Percentiles rank a stretch among this genome's conserved stretches.
These are phyloP conservation scores for Struthio camelus DNA, from an alignment of 2,113 vertebrate genomes.

Conservation along the genomic window DNA sequence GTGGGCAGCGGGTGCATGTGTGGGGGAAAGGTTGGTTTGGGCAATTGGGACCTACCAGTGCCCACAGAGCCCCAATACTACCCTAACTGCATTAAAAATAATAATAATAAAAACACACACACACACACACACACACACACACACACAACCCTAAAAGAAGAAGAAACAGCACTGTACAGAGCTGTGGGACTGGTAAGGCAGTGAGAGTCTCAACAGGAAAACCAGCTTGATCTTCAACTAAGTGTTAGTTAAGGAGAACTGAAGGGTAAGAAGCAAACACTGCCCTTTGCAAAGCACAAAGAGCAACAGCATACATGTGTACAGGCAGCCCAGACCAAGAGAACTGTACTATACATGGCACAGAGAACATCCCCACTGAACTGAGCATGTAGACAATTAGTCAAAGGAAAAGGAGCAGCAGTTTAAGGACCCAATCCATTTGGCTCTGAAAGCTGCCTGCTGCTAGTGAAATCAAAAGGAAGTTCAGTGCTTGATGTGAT, in stretches of 20 bases:
- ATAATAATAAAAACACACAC: neutral
- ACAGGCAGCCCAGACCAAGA: neutral
- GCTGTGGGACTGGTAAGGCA: neutral
- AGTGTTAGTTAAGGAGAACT: neutral
- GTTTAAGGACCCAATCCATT: neutral
- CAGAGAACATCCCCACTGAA: neutral
- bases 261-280: neutral
- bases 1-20: neutral
- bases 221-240: neutral
- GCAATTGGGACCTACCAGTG: neutral
- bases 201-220: neutral
- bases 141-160: too few relatives aligned
- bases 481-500: neutral
- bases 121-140: too few relatives aligned
- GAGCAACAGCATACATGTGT: neutral
- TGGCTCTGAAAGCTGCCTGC: conserved; percentile 29
- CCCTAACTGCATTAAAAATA: neutral
- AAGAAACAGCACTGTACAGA: neutral
- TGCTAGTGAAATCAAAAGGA: neutral
- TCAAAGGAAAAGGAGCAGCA: conserved; percentile 3
- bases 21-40: neutral
- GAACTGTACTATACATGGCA: neutral
- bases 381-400: neutral
- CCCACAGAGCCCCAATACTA: neutral
- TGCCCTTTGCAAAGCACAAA: neutral